Conservation (phyloP, 2,113 vertebrate genomes). For the Leucopsar rothschildi region DNA sequence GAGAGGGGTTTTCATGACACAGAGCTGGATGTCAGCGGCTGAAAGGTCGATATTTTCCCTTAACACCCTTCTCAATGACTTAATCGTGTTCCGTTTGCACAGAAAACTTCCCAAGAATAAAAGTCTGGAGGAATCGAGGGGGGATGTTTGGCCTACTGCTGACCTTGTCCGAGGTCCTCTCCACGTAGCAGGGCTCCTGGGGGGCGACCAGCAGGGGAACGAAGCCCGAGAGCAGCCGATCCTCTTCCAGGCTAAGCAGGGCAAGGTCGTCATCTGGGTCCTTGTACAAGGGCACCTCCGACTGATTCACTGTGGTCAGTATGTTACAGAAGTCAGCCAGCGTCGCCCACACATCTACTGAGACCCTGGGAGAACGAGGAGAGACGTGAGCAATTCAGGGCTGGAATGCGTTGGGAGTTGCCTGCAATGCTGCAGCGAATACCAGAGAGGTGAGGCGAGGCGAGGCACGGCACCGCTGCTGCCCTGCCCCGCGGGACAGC, state of each 20-base stretch:
- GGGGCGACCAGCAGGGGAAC: constrained; percentile 94
- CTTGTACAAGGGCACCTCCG: constrained; percentile 93
- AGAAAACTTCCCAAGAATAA: constrained; percentile 92
- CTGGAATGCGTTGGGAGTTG: constrained; percentile 63
- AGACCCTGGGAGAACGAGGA: constrained; percentile 73
- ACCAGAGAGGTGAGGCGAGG: constrained; percentile 63
- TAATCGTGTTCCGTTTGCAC: constrained; percentile 89
- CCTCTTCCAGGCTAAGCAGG: constrained; percentile 93
- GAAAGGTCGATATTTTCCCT: constrained; percentile 99
- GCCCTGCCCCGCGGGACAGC: constrained; percentile 42
- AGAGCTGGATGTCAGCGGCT: constrained; percentile 88
- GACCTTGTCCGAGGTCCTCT: constrained; percentile 89
- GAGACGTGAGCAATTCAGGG: constrained; percentile 59
- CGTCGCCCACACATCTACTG: constrained; percentile 89
- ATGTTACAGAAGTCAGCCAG: constrained; percentile 94
- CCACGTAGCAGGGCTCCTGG: constrained; percentile 96
- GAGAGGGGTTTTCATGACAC: constrained; percentile 84
- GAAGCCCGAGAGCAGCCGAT: constrained; percentile 93
- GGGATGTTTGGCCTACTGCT: constrained; percentile 74
- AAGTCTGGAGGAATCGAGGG: constrained; percentile 71
- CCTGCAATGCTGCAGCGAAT: constrained; percentile 41
- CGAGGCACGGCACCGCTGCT: constrained; percentile 32
- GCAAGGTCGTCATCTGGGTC: constrained; percentile 92
- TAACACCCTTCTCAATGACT: constrained; percentile 94
- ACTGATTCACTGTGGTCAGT: constrained; percentile 91